These are phyloP conservation scores for Pandemis corylana DNA, from an alignment of 2,888 invertebrate species.

Conservation along the genomic window DNA sequence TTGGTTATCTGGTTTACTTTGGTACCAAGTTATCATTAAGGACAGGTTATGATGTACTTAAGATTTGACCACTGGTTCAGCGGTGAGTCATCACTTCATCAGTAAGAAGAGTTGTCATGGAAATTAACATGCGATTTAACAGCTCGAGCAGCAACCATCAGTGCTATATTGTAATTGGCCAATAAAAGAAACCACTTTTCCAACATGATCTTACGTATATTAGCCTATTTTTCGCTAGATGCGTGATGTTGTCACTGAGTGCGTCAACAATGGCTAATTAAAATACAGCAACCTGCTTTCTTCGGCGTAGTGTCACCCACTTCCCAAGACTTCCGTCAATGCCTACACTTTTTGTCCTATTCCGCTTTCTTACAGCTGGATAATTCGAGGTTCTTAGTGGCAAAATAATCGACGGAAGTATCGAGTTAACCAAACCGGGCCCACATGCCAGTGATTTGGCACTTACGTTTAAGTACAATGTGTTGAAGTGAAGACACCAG, in stretches of 20 bases:
- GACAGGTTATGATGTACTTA: no score
- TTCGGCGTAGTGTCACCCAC: slow-evolving; percentile 64
- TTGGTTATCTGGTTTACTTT: not conserved
- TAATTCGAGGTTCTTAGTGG: slow-evolving; percentile 28
- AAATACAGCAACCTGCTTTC: slow-evolving; percentile 71
- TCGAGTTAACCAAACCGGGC: slow-evolving; percentile 36
- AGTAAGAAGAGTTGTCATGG: not conserved
- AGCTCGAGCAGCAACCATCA: not conserved
- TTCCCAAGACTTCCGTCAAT: slow-evolving; percentile 77
- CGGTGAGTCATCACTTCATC: not conserved
- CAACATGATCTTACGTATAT: not conserved
- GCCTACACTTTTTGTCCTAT: slow-evolving; percentile 57
- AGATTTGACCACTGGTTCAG: not conserved
- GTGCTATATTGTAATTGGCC: not conserved
- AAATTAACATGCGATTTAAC: no score
- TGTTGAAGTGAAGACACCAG: not conserved
- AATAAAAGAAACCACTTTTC: not conserved
- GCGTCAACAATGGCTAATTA: slow-evolving; percentile 66
- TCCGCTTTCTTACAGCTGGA: slow-evolving; percentile 66
- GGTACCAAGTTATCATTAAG: not conserved
- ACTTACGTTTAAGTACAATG: slow-evolving; percentile 34
- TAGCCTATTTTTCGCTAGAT: slow-evolving; percentile 21
- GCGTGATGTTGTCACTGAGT: slow-evolving; percentile 34
- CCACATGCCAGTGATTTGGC: slow-evolving; percentile 41
- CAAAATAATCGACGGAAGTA: slow-evolving; percentile 35